phyloP scores from a whole-genome alignment of 1,140 invertebrate species.

The Arion vulgaris region DNA sequence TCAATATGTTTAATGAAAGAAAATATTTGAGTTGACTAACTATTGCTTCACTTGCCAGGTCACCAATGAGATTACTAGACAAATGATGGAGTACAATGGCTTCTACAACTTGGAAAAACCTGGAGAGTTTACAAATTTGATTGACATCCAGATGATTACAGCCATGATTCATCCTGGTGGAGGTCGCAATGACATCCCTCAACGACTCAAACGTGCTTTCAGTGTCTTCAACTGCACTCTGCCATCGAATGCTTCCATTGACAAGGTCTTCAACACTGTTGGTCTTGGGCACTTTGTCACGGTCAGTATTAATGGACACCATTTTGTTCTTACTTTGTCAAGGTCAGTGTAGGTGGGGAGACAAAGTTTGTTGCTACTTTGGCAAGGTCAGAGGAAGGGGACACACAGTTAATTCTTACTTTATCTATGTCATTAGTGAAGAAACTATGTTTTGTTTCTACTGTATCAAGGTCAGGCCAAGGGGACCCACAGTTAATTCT shows the following conservation, averaged over 20 bases:
- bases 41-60: slow-evolving; percentile 52
- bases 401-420: no score
- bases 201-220: slow-evolving; percentile 93
- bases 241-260: slow-evolving; percentile 87
- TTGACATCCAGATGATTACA: slow-evolving; percentile 91
- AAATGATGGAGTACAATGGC: slow-evolving; percentile 96
- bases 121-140: slow-evolving; percentile 93
- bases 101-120: slow-evolving; percentile 98
- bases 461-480: no score
- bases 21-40: no score
- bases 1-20: no score
- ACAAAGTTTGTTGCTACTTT: no score
- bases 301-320: slow-evolving; percentile 56
- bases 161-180: slow-evolving; percentile 91
- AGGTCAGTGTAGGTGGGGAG: no score
- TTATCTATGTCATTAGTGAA: no score
- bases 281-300: slow-evolving; percentile 70
- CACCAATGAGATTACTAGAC: slow-evolving; percentile 96
- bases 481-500: no score
- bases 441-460: no score
- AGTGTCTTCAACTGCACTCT: slow-evolving; percentile 97
- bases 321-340: no score
- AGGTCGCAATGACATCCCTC: slow-evolving; percentile 95
- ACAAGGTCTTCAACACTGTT: slow-evolving; percentile 84
- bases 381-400: no score